Percentiles rank a stretch among this genome's conserved stretches.
These are phyloP conservation scores for Prionailurus viverrinus DNA, from an alignment of 2,113 vertebrate species.

Conservation along the genomic window DNA sequence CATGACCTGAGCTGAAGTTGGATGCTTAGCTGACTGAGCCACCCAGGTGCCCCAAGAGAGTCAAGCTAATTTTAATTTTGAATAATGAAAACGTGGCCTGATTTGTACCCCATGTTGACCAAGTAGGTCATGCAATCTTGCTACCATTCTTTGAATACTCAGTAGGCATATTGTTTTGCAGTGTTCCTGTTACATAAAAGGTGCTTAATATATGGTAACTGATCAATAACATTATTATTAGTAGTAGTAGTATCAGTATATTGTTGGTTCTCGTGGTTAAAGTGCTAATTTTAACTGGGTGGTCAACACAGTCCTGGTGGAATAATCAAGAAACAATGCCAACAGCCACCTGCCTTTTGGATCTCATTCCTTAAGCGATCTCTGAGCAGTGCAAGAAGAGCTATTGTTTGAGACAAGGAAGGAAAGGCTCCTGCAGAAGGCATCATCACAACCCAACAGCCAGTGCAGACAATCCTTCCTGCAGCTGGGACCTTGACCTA, in stretches of 20 bases:
- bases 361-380: conserved; percentile 27
- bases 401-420: conserved; percentile 67
- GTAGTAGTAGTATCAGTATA: not conserved
- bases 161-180: not conserved
- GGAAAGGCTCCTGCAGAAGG: conserved; percentile 34
- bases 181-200: not conserved
- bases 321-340: conserved; percentile 1
- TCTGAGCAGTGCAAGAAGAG: not conserved
- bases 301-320: conserved; percentile 6
- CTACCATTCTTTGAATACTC: not conserved
- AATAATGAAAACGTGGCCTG: conserved; percentile 34
- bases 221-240: not conserved
- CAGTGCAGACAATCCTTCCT: not conserved
- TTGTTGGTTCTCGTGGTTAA: conserved; percentile 12
- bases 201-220: not conserved
- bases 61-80: conserved; percentile 36
- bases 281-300: not conserved
- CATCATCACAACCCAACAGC: not conserved
- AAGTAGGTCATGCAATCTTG: not conserved
- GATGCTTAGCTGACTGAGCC: too few relatives aligned
- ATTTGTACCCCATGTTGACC: not conserved
- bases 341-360: conserved; percentile 35
- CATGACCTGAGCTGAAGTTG: too few relatives aligned
- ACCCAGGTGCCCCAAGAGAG: not conserved
- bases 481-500: conserved; percentile 3